Evolutionary conservation across 2,797 vertebrate genomes (phyloP).

Genomic region (Aselliscus stoliczkanus): DNA sequence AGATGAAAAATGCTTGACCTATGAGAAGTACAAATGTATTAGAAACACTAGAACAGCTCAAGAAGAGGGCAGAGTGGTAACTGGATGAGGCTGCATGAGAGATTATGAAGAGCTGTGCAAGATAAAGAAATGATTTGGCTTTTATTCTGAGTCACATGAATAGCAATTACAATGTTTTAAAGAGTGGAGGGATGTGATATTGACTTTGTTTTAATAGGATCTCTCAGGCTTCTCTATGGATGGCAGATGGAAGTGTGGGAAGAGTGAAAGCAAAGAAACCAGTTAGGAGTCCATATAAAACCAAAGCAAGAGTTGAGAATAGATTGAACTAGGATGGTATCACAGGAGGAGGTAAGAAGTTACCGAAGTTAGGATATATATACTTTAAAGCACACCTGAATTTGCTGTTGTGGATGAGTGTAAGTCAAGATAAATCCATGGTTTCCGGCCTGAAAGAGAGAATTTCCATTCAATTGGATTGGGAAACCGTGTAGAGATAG

Average conservation of each 20-base stretch:
- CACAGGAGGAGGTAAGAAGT: not conserved
- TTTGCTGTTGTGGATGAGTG: not conserved
- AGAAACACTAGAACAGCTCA: not conserved
- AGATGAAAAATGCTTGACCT: not conserved
- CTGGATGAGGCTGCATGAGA: not conserved
- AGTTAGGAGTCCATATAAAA: not conserved
- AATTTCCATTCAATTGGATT: not conserved
- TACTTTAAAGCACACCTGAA: not conserved
- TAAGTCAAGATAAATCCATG: not conserved
- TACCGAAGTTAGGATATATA: not conserved
- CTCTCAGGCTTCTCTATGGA: not conserved
- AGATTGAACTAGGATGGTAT: not conserved
- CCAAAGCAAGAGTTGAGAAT: not conserved
- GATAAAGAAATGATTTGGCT: not conserved
- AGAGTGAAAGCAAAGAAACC: not conserved
- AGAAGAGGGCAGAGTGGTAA: not conserved
- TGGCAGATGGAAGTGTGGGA: not conserved
- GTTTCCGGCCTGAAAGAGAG: not conserved
- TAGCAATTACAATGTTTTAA: not conserved
- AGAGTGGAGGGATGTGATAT: not conserved
- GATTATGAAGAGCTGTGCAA: not conserved
- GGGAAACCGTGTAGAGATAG: not conserved
- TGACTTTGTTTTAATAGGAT: not conserved
- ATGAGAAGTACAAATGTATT: not conserved
- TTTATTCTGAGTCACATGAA: not conserved